phyloP scores from a whole-genome alignment of 2,797 vertebrate genomes.

The Molossus molossus region DNA sequence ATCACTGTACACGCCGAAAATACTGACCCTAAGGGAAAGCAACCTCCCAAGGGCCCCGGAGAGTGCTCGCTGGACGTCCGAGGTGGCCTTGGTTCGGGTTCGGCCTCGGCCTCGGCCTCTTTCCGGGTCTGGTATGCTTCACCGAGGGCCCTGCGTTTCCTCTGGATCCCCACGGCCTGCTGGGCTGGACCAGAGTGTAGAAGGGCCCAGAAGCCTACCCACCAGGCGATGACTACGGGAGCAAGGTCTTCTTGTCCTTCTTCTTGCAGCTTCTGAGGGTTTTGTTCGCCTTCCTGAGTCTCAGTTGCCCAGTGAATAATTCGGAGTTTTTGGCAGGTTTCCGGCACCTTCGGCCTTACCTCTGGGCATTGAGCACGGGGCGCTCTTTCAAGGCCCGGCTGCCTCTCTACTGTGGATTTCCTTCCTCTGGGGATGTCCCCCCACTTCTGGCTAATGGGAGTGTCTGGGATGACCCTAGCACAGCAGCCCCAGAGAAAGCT shows the following conservation, averaged over 20 bases:
- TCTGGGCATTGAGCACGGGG: fast-evolving
- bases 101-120: neutral
- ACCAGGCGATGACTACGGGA: neutral
- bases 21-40: neutral
- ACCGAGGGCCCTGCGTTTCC: fast-evolving
- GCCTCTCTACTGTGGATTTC: neutral
- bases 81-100: neutral
- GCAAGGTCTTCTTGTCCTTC: neutral
- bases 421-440: neutral
- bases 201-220: neutral
- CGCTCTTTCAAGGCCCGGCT: neutral
- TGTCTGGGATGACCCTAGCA: neutral
- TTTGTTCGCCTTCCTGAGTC: neutral
- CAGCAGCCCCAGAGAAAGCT: neutral
- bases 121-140: neutral
- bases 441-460: neutral
- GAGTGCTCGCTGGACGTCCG: neutral
- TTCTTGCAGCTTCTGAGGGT: neutral
- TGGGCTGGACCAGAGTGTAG: neutral
- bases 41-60: neutral
- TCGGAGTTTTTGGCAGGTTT: neutral
- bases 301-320: neutral
- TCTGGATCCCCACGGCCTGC: neutral
- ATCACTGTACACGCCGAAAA: fast-evolving
- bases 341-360: neutral